A percentile compares a stretch with the other conserved stretches of the same genome.
These are phyloP conservation scores for Mesocricetus auratus DNA, from an alignment of 2,113 vertebrate genomes.

Conservation along the genomic window DNA sequence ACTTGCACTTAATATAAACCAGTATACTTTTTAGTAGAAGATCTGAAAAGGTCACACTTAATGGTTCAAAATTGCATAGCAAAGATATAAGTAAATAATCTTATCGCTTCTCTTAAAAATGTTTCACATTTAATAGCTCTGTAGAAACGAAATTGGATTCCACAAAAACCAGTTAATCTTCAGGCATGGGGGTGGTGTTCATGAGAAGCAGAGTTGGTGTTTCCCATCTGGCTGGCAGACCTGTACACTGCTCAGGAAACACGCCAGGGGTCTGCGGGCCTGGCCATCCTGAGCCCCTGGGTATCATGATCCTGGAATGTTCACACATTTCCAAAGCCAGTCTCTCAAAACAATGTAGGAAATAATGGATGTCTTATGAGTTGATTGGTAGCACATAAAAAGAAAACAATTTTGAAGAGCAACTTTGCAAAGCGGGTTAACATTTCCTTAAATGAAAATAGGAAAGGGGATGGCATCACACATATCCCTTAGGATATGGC, in stretches of 20 bases:
- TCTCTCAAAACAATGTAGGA: neutral
- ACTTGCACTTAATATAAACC: conserved; percentile 16
- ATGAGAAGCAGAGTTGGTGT: neutral
- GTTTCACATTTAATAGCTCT: neutral
- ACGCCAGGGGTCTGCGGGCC: neutral
- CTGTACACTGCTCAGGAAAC: neutral
- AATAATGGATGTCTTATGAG: neutral
- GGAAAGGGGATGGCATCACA: neutral
- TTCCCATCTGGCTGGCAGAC: conserved; percentile 64
- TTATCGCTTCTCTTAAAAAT: conserved; percentile 16
- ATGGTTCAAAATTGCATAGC: conserved; percentile 38
- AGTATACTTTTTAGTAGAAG: neutral
- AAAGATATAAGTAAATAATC: conserved; percentile 63
- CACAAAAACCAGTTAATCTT: conserved; percentile 10
- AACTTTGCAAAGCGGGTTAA: neutral
- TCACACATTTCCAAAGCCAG: conserved; percentile 45
- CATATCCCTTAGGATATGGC: neutral
- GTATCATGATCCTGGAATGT: conserved; percentile 28
- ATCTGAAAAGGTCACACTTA: conserved; percentile 46
- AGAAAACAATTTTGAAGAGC: neutral
- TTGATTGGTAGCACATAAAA: neutral
- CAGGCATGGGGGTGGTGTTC: neutral
- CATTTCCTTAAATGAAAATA: neutral
- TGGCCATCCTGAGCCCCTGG: neutral
- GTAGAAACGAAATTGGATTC: neutral